Conservation (phyloP, 2,797 vertebrate species). For the Sebastes vulpes region DNA sequence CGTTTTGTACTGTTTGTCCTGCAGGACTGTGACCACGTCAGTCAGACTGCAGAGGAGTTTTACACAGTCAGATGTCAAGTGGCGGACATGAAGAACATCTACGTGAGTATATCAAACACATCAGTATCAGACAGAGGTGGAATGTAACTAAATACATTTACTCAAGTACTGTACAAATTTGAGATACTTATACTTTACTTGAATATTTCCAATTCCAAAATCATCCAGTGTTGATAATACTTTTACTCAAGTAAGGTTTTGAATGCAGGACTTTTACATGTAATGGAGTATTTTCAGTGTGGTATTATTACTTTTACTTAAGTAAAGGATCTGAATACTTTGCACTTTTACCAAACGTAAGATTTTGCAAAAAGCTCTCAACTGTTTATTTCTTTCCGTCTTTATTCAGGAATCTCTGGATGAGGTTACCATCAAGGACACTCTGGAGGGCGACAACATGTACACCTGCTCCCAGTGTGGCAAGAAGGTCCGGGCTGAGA, state of each 20-base stretch:
- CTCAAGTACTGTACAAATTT: neutral
- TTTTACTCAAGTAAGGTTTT: too few species aligned
- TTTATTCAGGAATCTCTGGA: slow-evolving; percentile 93
- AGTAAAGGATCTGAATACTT: neutral
- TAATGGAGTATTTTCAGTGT: neutral
- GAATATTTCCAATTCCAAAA: too few species aligned
- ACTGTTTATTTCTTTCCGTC: neutral
- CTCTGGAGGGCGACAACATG: slow-evolving; percentile 99
- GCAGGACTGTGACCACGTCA: slow-evolving; percentile 98
- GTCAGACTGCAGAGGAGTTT: slow-evolving; percentile 98
- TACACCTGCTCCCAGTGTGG: slow-evolving; percentile 99
- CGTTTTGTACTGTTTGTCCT: neutral
- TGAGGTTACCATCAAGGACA: slow-evolving; percentile 99
- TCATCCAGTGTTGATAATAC: too few species aligned
- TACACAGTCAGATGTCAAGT: slow-evolving; percentile 99
- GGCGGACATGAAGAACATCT: slow-evolving; percentile 99
- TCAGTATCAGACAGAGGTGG: neutral
- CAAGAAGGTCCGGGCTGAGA: slow-evolving; percentile 97
- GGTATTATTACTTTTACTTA: neutral
- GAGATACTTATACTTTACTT: too few species aligned
- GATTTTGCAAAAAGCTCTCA: neutral
- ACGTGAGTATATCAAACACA: slow-evolving; percentile 86
- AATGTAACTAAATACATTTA: neutral
- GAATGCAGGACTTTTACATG: too few species aligned
- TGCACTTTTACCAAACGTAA: neutral